phyloP scores from a whole-genome alignment of 2,113 vertebrate genomes.

The Scolopax mira region DNA sequence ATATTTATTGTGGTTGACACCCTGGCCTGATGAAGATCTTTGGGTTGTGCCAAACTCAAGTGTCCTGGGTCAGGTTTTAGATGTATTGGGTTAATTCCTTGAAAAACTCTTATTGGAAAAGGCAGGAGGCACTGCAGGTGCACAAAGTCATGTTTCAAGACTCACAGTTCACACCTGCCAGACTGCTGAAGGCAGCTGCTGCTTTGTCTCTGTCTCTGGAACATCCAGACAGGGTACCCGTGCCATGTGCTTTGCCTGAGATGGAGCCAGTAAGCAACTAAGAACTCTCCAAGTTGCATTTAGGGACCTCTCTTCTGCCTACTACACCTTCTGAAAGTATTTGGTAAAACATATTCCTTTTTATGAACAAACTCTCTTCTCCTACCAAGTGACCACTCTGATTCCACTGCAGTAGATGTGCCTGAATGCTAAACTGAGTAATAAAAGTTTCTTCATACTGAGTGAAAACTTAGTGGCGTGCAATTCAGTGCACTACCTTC shows the following conservation, averaged over 20 bases:
- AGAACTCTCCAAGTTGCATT: background rate
- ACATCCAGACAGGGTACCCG: background rate
- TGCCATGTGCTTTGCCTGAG: background rate
- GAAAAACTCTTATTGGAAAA: background rate
- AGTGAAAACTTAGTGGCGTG: background rate
- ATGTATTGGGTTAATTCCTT: background rate
- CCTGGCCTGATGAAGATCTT: background rate
- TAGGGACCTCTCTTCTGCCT: background rate
- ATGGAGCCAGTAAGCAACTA: background rate
- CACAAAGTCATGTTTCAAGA: background rate
- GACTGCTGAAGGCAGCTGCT: background rate
- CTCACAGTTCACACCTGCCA: background rate
- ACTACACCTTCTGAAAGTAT: background rate
- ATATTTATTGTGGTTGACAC: background rate
- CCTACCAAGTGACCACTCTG: background rate
- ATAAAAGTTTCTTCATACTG: background rate
- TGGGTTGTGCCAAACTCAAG: background rate
- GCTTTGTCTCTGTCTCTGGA: background rate
- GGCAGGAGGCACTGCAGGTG: background rate
- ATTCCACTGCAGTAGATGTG: background rate
- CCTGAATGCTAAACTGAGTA: background rate
- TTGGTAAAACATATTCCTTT: background rate
- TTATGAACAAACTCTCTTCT: background rate
- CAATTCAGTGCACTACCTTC: background rate
- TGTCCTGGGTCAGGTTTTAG: background rate